Base-by-base conservation (phyloP, 2,888 invertebrate genomes). In the Caradrina clavipalpis region DNA sequence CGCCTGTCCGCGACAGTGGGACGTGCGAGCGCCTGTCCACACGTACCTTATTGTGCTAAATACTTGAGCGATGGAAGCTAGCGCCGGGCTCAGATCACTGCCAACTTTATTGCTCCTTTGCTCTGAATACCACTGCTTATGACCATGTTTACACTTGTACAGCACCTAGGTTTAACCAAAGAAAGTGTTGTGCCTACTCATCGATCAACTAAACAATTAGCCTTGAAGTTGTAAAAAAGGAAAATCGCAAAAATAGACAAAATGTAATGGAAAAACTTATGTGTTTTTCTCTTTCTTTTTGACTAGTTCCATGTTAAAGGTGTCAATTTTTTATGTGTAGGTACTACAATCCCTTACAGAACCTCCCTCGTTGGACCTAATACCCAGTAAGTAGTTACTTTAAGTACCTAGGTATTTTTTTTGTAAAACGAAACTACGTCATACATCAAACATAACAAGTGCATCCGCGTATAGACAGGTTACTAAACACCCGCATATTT, bases 1-100 rank as follows among this genome's bases (percentile, higher is more conserved):
- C 84, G 87, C 76, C 57, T 79, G 84, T 78, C 87, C 86, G 88
- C 88, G 87, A 82, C 86, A 79, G 75, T 65, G 82, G 86, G 88
- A 93, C 95, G 94, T 94, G 95, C 88, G 89, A 91, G 87, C 71
- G 77, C 59, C 54, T 54, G 73, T 63, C 50, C 73, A 67, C 86
- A 85, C 84, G 82, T 83, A 81, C 73, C 74, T 82, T 66, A 73
- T 72, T 82, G 87, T 88, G 85, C 85, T 83, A 83, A 84, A 82
- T 85, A 86, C 78, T 82, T 83, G 78, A 67, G 73, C 74, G 76
- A 79, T 76, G 79, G 83, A 75, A 80, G 63, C 78, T 75, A 80
- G 76, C 73, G 68, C 81, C 80, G 56, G 73, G 57, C 69, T 77
- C 66, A 77, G 69, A 78, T 80, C 55, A 68, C 62, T 81, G 73